phyloP scores from a whole-genome alignment of 2,888 invertebrate genomes.

The Theretra japonica region DNA sequence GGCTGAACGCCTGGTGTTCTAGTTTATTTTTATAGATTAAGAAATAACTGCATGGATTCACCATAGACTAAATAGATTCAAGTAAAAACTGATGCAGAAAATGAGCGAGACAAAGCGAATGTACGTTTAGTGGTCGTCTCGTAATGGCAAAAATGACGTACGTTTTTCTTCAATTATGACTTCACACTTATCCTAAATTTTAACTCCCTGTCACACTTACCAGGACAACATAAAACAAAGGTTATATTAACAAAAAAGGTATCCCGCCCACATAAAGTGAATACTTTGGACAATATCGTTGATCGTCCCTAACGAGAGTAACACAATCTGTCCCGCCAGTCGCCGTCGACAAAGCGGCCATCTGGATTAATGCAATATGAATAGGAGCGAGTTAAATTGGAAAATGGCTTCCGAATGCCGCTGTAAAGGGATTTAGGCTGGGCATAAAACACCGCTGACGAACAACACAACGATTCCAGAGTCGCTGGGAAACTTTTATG shows the following conservation, averaged over 20 bases:
- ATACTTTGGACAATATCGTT: background rate
- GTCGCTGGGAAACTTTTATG: background rate
- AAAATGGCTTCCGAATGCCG: constrained; percentile 48
- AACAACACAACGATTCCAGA: background rate
- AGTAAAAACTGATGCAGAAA: too few relatives aligned
- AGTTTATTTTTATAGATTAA: too few relatives aligned
- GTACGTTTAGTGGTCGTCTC: too few relatives aligned
- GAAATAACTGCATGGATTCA: too few relatives aligned
- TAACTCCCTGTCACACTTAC: background rate
- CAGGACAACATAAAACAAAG: background rate
- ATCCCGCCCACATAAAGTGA: background rate
- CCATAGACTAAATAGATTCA: too few relatives aligned
- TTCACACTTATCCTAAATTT: background rate
- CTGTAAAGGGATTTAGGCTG: constrained; percentile 30
- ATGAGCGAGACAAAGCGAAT: too few relatives aligned
- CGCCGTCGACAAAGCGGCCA: constrained; percentile 38
- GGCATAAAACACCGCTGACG: background rate
- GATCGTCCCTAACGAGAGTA: background rate
- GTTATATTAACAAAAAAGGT: background rate
- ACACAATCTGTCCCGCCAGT: constrained; percentile 31
- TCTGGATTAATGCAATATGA: constrained; percentile 49
- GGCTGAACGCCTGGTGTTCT: too few relatives aligned
- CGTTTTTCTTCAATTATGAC: too few relatives aligned
- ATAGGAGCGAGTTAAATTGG: constrained; percentile 52
- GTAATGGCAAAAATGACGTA: too few relatives aligned